Evolutionary conservation across 2,113 vertebrate species (phyloP), one percentile per base, ranked within the genome.

Genomic region (Clarias macrocephalus): DNA sequence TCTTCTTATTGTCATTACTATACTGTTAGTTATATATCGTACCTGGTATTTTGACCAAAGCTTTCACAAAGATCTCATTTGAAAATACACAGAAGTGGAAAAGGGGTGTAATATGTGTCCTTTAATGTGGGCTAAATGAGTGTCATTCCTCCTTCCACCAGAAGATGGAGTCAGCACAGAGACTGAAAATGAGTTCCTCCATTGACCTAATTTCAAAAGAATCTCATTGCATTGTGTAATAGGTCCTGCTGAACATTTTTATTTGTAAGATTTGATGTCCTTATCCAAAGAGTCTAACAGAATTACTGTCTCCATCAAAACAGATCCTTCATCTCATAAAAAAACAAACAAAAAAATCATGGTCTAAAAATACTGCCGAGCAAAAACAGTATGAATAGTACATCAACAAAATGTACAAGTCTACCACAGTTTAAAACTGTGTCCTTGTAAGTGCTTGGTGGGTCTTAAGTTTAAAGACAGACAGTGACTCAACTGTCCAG

Each of bases 131-230:
- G 33, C 63, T 70, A 72, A 42, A 65, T 54, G n/a, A 5, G 62
- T 73, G 48, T 30, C 56, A 18, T 83, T 79, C 48, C 85, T 16
- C 18, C 30, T 79, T 72, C 0, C 9, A 30, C 82, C 90, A 88
- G 85, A 68, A 89, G 90, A 84, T 79, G 87, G 88, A 56, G 57
- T 33, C 76, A 70, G 52, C 16, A 70, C 80, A 80, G 82, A 79
- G 57, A 42, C 21, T 70, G 60, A 57, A 79, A 57, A 16, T 0
- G 2, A 33, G 12, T 66, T 59, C 60, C 11, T 66, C 25, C 16
- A 25, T 54, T 80, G 85, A 86, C 76, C 63, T 62, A 70, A 80
- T 70, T 54, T 57, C n/a, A 70, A 80, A 68, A 37, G 76, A 86
- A 86, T 86, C 19, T 28, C 23, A 57, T 25, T 70, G 62, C 62